Evolutionary conservation across 2,888 invertebrate genomes (phyloP), one percentile per base, ranked within the genome.

Genomic region (Sarcophaga carnaria): DNA sequence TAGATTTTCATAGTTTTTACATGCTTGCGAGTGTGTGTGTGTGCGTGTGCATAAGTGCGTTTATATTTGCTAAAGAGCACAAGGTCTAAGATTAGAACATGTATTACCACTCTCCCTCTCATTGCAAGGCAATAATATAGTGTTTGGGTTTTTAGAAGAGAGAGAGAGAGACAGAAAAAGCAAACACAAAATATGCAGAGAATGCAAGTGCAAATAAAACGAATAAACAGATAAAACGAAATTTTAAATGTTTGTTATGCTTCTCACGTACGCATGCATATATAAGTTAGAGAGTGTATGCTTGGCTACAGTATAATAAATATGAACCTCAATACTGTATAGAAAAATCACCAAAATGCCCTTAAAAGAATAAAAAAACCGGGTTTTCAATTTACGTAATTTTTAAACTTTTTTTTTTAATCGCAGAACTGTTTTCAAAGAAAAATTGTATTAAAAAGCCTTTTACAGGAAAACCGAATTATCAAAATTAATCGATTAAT

Each of bases 71-170:
- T 45, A 82, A 82, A 85, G 87, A 80, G 85, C 62, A 76, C 76
- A 80, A 85, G 87, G 82, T 80, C 77, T 70, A 74, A 6, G n/a
- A 63, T 74, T 78, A 72, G 76, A 86, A 64, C 74, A 77, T 17
- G 77, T 77, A 69, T 60, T 76, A 60, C 63, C 85, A 70, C 82
- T 87, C 87, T 87, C 85, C 82, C 82, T 87, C 85, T 85, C 84
- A 59, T 62, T 79, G 54, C 37, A 37, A 37, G 37, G 37, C 37
- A 37, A 37, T 37, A 37, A 37, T 37, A 10, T 37, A 37, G 37
- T 37, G 37, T 37, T 37, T 37, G 37, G 10, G 37, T 37, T 10
- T 37, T 37, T 8, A 37, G 37, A 22, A 6, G 11, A 20, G 62
- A 20, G 11, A 20, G 62, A 20, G 20, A 45, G n/a, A 67, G 37